A percentile compares a stretch with the other conserved stretches of the same genome.
phyloP scores from a whole-genome alignment of 2,113 vertebrate species.

The Phaethornis superciliosus region DNA sequence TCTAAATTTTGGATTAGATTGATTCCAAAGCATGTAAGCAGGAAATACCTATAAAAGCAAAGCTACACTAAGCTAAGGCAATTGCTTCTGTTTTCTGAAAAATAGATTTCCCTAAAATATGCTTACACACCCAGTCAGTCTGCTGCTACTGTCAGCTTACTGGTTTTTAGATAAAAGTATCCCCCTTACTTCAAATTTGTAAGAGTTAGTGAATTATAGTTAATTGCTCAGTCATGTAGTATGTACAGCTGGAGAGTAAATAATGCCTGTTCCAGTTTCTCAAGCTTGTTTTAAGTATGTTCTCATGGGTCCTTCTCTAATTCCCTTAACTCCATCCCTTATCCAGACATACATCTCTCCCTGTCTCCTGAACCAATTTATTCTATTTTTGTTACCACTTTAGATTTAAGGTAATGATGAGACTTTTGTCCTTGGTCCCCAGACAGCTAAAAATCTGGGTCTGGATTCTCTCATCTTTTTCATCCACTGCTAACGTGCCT shows the following conservation, averaged over 20 bases:
- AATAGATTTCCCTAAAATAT: not conserved
- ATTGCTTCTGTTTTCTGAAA: not conserved
- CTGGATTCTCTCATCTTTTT: not conserved
- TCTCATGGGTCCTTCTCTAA: not conserved
- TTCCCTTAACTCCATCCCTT: not conserved
- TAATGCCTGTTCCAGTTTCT: not conserved
- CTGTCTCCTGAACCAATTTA: not conserved
- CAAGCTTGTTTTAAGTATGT: not conserved
- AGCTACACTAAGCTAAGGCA: not conserved
- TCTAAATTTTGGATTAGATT: not conserved
- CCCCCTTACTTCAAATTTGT: not conserved
- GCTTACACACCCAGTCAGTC: not conserved
- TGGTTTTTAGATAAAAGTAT: slow-evolving; percentile 1
- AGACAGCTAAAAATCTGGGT: slow-evolving; percentile 28
- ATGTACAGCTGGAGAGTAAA: slow-evolving; percentile 18
- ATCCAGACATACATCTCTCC: not conserved
- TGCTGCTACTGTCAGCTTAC: not conserved
- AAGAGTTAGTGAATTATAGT: not conserved
- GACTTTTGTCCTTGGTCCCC: slow-evolving; percentile 11
- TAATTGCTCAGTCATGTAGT: slow-evolving; percentile 48
- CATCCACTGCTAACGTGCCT: not conserved
- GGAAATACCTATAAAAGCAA: not conserved
- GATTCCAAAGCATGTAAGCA: not conserved
- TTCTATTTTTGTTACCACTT: slow-evolving; percentile 3
- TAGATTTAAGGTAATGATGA: slow-evolving; percentile 14